Conservation (phyloP, 2,888 invertebrate species). For the Sarcophaga rosellei region DNA sequence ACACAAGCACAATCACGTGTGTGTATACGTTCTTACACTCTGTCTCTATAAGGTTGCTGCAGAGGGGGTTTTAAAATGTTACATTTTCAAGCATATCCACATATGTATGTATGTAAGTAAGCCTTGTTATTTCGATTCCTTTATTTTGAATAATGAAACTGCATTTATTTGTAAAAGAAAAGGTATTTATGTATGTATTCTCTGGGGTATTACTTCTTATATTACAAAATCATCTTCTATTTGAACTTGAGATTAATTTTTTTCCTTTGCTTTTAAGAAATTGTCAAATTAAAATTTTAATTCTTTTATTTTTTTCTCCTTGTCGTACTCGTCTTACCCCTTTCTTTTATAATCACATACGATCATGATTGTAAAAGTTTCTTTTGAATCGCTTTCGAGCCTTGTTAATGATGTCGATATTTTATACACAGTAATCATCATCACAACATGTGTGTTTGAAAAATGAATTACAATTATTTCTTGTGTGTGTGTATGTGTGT, state of each 20-base stretch:
- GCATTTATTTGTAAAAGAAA: constrained; percentile 40
- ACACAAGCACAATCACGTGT: constrained; percentile 64
- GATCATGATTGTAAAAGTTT: neutral
- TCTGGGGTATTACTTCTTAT: constrained; percentile 47
- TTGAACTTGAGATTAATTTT: constrained; percentile 57
- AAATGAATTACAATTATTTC: constrained; percentile 64
- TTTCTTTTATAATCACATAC: neutral
- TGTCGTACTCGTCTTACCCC: neutral
- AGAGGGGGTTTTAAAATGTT: neutral
- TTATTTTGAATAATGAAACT: constrained; percentile 30
- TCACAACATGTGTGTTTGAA: constrained; percentile 16
- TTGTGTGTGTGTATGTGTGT: neutral
- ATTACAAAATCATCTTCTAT: constrained; percentile 42
- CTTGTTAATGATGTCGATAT: constrained; percentile 63
- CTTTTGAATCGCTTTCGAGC: constrained; percentile 32
- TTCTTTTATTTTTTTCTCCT: too few species aligned
- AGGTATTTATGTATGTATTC: constrained; percentile 53
- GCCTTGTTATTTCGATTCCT: neutral
- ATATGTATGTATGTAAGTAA: neutral
- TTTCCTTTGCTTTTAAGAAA: constrained; percentile 44
- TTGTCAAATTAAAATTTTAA: constrained; percentile 59
- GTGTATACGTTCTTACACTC: neutral
- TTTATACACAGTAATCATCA: constrained; percentile 46
- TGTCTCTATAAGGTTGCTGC: neutral
- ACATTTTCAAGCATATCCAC: neutral